Evolutionary conservation across 2,797 vertebrate genomes (phyloP).

Genomic region (Melanotaenia parkinsoni): DNA sequence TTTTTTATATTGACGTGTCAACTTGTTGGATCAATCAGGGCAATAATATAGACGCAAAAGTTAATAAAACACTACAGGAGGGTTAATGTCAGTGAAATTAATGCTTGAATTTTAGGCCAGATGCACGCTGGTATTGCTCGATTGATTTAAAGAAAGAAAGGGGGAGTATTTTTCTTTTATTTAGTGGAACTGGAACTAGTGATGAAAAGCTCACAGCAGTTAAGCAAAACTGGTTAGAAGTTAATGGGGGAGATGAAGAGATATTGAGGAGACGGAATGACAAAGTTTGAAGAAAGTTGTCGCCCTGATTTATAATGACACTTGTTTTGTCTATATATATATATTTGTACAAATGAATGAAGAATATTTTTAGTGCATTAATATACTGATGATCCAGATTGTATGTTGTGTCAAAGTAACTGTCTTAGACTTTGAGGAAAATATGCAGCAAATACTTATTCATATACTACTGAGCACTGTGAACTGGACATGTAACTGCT

Average conservation of each 20-base stretch:
- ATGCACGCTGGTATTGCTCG: slow-evolving; percentile 1
- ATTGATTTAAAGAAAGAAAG: background rate
- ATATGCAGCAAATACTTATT: too few species aligned
- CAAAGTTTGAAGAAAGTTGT: background rate
- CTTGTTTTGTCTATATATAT: background rate
- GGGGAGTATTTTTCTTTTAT: background rate
- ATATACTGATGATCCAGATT: background rate
- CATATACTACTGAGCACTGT: background rate
- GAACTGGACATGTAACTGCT: background rate
- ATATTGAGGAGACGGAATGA: too few species aligned
- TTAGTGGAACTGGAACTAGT: background rate
- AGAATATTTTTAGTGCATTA: background rate
- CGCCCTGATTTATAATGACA: background rate
- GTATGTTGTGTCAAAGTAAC: background rate
- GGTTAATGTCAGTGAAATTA: background rate
- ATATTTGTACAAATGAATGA: background rate
- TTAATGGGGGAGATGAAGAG: background rate
- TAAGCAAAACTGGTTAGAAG: background rate
- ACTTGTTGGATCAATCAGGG: slow-evolving; percentile 30
- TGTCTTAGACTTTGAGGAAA: background rate
- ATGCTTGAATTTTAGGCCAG: background rate
- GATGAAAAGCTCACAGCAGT: background rate
- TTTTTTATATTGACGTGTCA: slow-evolving; percentile 43
- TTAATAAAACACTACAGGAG: slow-evolving; percentile 14
- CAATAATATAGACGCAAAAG: background rate